Percentiles rank a stretch among this genome's conserved stretches.
These are phyloP conservation scores for Oasisia sp. DNA, from an alignment of 2,888 invertebrate species.

Conservation along the genomic window DNA sequence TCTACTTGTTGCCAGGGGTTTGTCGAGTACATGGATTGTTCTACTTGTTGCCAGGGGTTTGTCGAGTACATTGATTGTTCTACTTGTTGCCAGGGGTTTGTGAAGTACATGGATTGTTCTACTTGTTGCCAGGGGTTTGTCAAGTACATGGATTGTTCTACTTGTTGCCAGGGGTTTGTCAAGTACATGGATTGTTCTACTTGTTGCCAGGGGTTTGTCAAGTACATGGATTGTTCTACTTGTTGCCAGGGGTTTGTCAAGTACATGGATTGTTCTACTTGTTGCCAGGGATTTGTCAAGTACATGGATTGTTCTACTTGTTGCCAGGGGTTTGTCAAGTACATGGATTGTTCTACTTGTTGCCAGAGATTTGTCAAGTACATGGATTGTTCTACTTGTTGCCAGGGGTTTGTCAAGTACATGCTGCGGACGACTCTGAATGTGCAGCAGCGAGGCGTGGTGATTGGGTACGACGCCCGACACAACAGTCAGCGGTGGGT, in stretches of 20 bases:
- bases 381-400: slow-evolving; percentile 65
- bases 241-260: slow-evolving; percentile 78
- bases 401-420: slow-evolving; percentile 83
- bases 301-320: slow-evolving; percentile 72
- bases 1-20: slow-evolving; percentile 74
- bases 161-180: slow-evolving; percentile 76
- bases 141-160: slow-evolving; percentile 75
- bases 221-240: slow-evolving; percentile 74
- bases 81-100: slow-evolving; percentile 75
- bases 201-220: slow-evolving; percentile 77
- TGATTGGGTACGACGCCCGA: slow-evolving; percentile 92
- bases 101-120: slow-evolving; percentile 76
- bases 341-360: slow-evolving; percentile 69
- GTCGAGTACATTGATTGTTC: slow-evolving; percentile 79
- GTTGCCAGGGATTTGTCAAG: slow-evolving; percentile 78
- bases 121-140: slow-evolving; percentile 76
- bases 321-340: slow-evolving; percentile 80
- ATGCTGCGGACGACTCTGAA: slow-evolving; percentile 73
- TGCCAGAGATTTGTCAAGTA: slow-evolving; percentile 83
- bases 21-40: slow-evolving; percentile 78
- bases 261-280: slow-evolving; percentile 72
- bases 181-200: slow-evolving; percentile 75
- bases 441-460: slow-evolving; percentile 77
- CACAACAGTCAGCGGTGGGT: slow-evolving; percentile 86
- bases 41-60: slow-evolving; percentile 74